These are phyloP conservation scores for Tenualosa thibaudeaui DNA, from an alignment of 2,797 vertebrate genomes.

Conservation along the genomic window DNA sequence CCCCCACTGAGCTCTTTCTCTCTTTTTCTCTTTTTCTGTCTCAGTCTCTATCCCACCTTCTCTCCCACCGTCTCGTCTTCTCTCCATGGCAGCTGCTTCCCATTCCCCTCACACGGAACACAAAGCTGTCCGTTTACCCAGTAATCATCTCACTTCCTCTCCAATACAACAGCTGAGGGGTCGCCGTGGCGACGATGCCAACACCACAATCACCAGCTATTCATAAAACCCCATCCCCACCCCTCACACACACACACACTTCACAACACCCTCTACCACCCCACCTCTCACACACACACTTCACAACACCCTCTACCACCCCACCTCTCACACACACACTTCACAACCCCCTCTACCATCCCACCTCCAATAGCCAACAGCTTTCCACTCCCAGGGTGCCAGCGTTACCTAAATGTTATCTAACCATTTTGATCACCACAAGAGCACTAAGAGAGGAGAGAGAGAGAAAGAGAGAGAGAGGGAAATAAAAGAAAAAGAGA, in stretches of 20 bases:
- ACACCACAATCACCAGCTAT: slow-evolving; percentile 10
- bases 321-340: neutral
- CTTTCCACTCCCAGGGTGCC: neutral
- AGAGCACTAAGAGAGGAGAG: neutral
- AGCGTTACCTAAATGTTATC: slow-evolving; percentile 1
- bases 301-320: neutral
- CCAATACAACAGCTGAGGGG: slow-evolving; percentile 45
- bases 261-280: neutral
- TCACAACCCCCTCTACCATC: neutral
- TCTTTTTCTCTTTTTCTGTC: slow-evolving; percentile 26
- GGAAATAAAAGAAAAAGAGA: too few relatives aligned
- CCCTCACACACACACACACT: neutral
- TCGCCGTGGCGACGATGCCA: slow-evolving; percentile 48
- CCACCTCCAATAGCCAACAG: neutral
- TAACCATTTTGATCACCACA: neutral
- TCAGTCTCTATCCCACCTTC: slow-evolving; percentile 21
- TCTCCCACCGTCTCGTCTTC: neutral
- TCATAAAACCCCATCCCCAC: neutral
- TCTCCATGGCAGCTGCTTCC: slow-evolving; percentile 21
- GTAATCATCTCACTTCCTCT: slow-evolving; percentile 54
- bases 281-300: neutral
- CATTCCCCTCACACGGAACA: slow-evolving; percentile 27
- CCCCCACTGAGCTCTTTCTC: slow-evolving; percentile 31
- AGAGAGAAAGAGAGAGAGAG: neutral
- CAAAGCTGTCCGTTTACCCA: slow-evolving; percentile 49